Conservation (phyloP, 2,113 vertebrate species). For the Cygnus buccinator region DNA sequence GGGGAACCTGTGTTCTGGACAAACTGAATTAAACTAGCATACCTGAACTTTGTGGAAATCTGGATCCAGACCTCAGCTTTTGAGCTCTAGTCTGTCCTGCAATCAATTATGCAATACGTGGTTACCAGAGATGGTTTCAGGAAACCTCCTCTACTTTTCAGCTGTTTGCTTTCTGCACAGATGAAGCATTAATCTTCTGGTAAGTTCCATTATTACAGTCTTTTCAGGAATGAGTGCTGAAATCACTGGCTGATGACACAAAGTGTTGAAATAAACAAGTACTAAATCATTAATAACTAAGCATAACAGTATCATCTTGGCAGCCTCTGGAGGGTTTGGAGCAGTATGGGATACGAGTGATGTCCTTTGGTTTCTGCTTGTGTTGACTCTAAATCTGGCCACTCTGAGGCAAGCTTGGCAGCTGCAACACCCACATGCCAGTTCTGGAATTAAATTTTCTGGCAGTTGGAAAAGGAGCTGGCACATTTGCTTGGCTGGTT, state of each 20-base stretch:
- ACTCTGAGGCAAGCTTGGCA: conserved; percentile 14
- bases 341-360: neutral
- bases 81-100: neutral
- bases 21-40: neutral
- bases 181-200: neutral
- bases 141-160: conserved; percentile 14
- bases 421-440: neutral
- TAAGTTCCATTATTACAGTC: neutral
- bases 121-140: neutral
- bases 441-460: conserved; percentile 41
- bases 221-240: conserved; percentile 2
- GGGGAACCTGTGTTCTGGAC: neutral
- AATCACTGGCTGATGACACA: conserved; percentile 12
- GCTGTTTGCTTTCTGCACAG: neutral
- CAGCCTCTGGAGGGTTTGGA: neutral
- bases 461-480: conserved; percentile 64
- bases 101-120: neutral
- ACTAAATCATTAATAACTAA: conserved; percentile 42
- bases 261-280: conserved; percentile 40
- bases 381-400: conserved; percentile 13
- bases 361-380: neutral
- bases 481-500: conserved; percentile 56
- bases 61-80: neutral
- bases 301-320: conserved; percentile 1
- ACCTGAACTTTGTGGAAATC: neutral